A percentile compares a stretch with the other conserved stretches of the same genome.
These are phyloP conservation scores for Sparidentex hasta DNA, from an alignment of 2,797 vertebrate genomes.

Conservation along the genomic window DNA sequence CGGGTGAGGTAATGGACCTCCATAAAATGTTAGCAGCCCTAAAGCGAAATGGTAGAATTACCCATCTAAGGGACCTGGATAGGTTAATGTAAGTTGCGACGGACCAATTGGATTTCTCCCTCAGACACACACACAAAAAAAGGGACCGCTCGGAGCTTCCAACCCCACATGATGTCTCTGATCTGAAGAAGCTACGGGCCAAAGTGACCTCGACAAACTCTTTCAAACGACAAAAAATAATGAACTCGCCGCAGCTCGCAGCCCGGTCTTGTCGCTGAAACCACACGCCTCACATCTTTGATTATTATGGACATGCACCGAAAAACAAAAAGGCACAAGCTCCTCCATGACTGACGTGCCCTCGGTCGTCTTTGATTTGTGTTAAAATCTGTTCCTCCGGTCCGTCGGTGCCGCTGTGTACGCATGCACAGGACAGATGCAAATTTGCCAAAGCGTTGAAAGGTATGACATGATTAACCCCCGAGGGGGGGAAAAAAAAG, in stretches of 20 bases:
- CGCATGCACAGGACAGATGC: slow-evolving; percentile 29
- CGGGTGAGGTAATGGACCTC: slow-evolving; percentile 16
- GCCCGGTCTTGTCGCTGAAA: slow-evolving; percentile 8
- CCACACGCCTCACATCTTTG: slow-evolving; percentile 21
- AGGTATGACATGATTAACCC: slow-evolving; percentile 73
- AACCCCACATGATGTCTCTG: slow-evolving; percentile 24
- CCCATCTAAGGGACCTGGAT: slow-evolving; percentile 15
- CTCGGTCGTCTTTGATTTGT: slow-evolving; percentile 41
- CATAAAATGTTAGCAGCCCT: slow-evolving; percentile 39
- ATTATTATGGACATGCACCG: slow-evolving; percentile 20
- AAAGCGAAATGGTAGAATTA: slow-evolving; percentile 48
- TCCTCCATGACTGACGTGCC: slow-evolving; percentile 13
- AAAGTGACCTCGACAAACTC: slow-evolving; percentile 33
- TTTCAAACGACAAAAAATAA: slow-evolving; percentile 42
- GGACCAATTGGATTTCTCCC: slow-evolving; percentile 34
- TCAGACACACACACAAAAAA: slow-evolving; percentile 14
- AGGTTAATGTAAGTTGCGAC: slow-evolving; percentile 45
- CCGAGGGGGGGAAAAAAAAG: slow-evolving; percentile 2
- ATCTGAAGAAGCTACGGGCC: slow-evolving; percentile 30
- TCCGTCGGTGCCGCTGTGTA: neutral
- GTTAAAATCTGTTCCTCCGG: slow-evolving; percentile 29
- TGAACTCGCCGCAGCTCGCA: slow-evolving; percentile 29
- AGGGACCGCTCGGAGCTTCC: slow-evolving; percentile 11
- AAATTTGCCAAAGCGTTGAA: slow-evolving; percentile 67
- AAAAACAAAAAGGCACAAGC: slow-evolving; percentile 1